These are phyloP conservation scores for Enteromius thamalakanensis DNA, from an alignment of 2,797 vertebrate species.

Conservation along the genomic window DNA sequence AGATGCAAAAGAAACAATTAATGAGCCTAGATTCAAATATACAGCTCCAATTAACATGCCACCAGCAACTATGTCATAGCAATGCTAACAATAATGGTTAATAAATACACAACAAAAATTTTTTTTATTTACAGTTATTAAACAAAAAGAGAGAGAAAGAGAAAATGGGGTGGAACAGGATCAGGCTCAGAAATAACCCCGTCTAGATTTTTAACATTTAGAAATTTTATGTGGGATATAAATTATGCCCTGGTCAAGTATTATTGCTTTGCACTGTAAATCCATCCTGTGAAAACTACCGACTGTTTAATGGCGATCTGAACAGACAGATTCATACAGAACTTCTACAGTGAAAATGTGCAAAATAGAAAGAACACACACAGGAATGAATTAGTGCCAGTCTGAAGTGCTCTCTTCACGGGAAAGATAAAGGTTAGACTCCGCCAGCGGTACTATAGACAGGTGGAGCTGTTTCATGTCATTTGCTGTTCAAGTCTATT, in stretches of 20 bases:
- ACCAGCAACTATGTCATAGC: not conserved
- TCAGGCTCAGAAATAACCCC: not conserved
- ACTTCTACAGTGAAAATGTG: not conserved
- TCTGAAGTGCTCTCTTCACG: slow-evolving; percentile 6
- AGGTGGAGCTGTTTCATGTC: slow-evolving; percentile 11
- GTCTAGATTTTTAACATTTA: not conserved
- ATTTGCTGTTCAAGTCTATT: slow-evolving; percentile 20
- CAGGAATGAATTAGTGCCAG: slow-evolving; percentile 28
- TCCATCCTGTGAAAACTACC: not conserved
- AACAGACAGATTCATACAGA: slow-evolving; percentile 5
- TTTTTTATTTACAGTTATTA: too few species aligned
- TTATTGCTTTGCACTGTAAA: not conserved
- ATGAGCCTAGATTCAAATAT: not conserved
- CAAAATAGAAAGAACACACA: slow-evolving; percentile 27
- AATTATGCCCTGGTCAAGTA: not conserved
- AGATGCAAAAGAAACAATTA: not conserved
- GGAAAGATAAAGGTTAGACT: slow-evolving; percentile 13
- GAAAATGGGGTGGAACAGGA: not conserved
- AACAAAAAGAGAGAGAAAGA: not conserved
- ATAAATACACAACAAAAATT: not conserved
- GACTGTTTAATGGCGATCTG: not conserved
- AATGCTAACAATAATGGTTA: not conserved
- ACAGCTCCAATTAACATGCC: not conserved
- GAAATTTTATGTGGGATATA: not conserved
- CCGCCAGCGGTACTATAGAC: slow-evolving; percentile 1